Conservation (phyloP, 2,113 vertebrate species). For the Mungos mungo region DNA sequence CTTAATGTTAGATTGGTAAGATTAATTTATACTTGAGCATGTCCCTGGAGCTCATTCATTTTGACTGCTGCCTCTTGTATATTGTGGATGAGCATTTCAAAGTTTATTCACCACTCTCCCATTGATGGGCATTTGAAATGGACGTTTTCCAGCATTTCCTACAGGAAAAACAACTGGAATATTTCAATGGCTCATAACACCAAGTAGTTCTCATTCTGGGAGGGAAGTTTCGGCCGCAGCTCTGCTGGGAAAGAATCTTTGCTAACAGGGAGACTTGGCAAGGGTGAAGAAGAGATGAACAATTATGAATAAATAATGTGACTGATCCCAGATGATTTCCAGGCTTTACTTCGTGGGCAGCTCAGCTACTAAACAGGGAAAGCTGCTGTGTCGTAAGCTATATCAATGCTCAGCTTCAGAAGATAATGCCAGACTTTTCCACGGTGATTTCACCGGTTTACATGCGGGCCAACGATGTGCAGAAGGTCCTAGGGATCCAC, state of each 20-base stretch:
- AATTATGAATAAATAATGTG: neutral
- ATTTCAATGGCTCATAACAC: neutral
- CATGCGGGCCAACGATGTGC: neutral
- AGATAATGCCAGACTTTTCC: neutral
- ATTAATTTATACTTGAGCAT: neutral
- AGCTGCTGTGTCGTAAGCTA: neutral
- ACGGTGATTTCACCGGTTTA: neutral
- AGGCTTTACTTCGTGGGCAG: neutral
- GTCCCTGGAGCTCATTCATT: neutral
- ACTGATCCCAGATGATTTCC: neutral
- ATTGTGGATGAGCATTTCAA: neutral
- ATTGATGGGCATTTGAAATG: neutral
- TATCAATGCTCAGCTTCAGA: neutral
- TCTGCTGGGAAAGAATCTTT: neutral
- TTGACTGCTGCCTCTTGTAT: neutral
- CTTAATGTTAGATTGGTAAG: neutral
- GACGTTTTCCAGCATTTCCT: neutral
- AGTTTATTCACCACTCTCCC: neutral
- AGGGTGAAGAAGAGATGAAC: neutral
- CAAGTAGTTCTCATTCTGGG: neutral
- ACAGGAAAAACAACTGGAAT: neutral
- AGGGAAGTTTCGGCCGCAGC: neutral
- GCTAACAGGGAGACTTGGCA: neutral
- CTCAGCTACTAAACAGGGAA: neutral
- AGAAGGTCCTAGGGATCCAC: neutral